A percentile compares a stretch with the other conserved stretches of the same genome.
These are phyloP conservation scores for Carduelis carduelis DNA, from an alignment of 2,797 vertebrate species.

Conservation along the genomic window DNA sequence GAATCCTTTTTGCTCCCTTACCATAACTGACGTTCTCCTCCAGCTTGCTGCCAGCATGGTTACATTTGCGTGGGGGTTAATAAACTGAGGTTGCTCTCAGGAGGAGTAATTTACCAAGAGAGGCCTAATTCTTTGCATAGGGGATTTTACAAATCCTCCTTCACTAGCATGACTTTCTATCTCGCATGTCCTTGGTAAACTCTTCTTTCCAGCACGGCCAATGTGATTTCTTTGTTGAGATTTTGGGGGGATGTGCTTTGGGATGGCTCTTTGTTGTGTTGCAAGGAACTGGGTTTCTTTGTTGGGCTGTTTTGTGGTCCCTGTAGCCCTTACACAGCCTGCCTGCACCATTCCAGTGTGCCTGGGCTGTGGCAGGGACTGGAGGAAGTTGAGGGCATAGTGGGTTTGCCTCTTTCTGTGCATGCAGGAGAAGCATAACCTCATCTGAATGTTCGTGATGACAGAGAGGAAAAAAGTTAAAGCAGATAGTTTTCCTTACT, in stretches of 20 bases:
- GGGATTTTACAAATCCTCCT: background rate
- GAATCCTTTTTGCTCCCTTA: background rate
- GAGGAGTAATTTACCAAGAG: background rate
- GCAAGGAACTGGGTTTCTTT: background rate
- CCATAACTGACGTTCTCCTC: background rate
- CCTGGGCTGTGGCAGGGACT: background rate
- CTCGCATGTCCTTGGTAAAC: background rate
- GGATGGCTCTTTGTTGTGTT: background rate
- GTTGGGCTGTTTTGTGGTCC: background rate
- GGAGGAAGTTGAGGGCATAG: background rate
- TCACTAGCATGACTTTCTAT: background rate
- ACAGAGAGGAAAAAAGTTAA: background rate
- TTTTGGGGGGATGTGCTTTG: background rate
- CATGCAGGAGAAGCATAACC: background rate
- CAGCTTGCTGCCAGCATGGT: background rate
- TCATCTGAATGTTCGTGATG: background rate
- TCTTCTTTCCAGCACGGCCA: background rate
- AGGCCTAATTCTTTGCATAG: background rate
- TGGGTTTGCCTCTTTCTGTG: background rate
- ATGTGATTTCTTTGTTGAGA: background rate
- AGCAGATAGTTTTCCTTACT: background rate
- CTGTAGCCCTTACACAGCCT: accelerated
- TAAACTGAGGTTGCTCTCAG: background rate
- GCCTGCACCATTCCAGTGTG: accelerated
- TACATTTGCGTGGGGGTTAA: accelerated